phyloP scores from a whole-genome alignment of 37 sponge, comb jelly and placozoan genomes.

The Chondrilla cf. caribensis region DNA sequence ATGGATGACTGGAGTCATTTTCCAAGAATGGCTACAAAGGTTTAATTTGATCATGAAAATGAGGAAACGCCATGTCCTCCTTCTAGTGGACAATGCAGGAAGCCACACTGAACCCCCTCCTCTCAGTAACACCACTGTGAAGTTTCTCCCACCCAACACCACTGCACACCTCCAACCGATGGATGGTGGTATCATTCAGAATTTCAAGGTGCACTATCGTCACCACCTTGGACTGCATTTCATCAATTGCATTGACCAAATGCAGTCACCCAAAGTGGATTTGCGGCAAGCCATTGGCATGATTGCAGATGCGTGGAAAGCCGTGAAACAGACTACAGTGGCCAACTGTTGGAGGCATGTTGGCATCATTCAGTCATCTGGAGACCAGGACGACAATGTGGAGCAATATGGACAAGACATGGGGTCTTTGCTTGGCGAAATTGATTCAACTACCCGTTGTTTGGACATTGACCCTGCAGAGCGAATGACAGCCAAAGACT shows the following conservation, averaged over 20 bases:
- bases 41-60: not conserved
- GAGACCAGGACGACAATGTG: not conserved
- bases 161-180: constrained; percentile 27
- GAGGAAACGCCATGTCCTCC: constrained; percentile 6
- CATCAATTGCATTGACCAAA: not conserved
- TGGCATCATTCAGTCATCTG: not conserved
- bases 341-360: constrained; percentile 22
- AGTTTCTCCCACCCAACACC: constrained; percentile 17
- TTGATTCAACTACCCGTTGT: not conserved
- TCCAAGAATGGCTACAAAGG: constrained; percentile 16
- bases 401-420: not conserved
- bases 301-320: constrained; percentile 17
- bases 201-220: constrained; percentile 20
- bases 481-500: constrained; percentile 10
- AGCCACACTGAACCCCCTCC: not conserved
- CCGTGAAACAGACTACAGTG: constrained; percentile 13
- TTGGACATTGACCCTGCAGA: not conserved
- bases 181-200: constrained; percentile 16
- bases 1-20: constrained; percentile 32
- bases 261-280: not conserved
- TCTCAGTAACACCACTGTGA: not conserved
- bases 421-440: not conserved
- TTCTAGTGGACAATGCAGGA: constrained; percentile 23
- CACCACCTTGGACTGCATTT: constrained; percentile 1
- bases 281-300: constrained; percentile 10